Percentiles rank a stretch among this genome's conserved stretches.
Evolutionary conservation across 2,113 vertebrate species (phyloP).

Genomic region (Hucho hucho): DNA sequence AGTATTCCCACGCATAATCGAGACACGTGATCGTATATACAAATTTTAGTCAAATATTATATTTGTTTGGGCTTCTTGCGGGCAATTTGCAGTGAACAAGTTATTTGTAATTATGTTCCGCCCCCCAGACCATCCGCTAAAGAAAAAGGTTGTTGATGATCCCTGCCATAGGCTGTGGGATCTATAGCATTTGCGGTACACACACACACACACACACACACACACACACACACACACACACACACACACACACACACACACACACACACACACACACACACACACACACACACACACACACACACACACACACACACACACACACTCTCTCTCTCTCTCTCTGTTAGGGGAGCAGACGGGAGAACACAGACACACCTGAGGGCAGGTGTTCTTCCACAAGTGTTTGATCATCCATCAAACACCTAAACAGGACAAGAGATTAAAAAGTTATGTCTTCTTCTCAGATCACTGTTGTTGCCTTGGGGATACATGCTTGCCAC

Average conservation of each 20-base stretch:
- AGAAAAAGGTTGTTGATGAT: no score
- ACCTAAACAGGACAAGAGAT: conserved; percentile 10
- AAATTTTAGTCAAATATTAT: no score
- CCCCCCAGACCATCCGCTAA: no score
- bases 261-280: neutral
- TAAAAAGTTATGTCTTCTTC: neutral
- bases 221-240: conserved; percentile 33
- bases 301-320: conserved; percentile 30
- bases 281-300: conserved; percentile 15
- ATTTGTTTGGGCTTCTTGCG: no score
- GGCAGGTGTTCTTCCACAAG: conserved; percentile 12
- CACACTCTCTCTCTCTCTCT: no score
- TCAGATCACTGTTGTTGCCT: neutral
- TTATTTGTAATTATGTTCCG: no score
- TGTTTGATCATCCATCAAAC: conserved; percentile 21
- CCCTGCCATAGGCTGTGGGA: neutral
- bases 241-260: conserved; percentile 21
- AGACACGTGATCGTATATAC: no score
- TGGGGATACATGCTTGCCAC: no score
- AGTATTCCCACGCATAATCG: no score
- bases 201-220: neutral
- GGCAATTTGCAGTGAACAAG: no score
- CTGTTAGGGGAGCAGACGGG: neutral
- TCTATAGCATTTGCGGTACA: neutral
- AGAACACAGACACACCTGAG: conserved; percentile 13